These are phyloP conservation scores for Heteropelma amictum DNA, from an alignment of 2,888 invertebrate species.

Conservation along the genomic window DNA sequence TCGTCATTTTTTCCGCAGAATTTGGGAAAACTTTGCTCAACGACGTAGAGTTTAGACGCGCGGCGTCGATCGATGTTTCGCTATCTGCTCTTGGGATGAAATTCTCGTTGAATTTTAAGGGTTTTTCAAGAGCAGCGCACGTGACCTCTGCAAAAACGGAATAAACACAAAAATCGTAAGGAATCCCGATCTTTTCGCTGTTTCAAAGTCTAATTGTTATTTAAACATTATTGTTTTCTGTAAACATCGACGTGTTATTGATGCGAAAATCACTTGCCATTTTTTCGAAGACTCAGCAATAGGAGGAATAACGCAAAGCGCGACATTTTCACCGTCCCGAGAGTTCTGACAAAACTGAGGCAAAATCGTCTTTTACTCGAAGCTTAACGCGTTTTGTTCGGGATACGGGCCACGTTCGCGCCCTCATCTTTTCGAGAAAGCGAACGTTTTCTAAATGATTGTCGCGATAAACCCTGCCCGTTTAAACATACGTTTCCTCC, in stretches of 20 bases:
- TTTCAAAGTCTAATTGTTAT: background rate
- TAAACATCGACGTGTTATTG: background rate
- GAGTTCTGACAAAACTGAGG: conserved; percentile 55
- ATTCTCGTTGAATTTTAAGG: conserved; percentile 2
- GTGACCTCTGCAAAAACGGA: conserved; percentile 22
- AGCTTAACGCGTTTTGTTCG: conserved; percentile 45
- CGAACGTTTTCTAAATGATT: conserved; percentile 53
- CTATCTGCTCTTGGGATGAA: no score
- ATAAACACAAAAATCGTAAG: background rate
- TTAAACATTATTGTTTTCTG: background rate
- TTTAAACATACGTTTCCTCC: background rate
- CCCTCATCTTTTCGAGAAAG: conserved; percentile 53
- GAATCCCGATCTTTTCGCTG: background rate
- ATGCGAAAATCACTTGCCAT: conserved; percentile 19
- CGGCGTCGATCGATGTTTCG: no score
- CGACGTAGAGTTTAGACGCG: conserved; percentile 8
- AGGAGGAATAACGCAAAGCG: conserved; percentile 12
- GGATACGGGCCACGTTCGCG: conserved; percentile 15
- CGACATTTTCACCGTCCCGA: conserved; percentile 57
- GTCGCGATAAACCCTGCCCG: conserved; percentile 55
- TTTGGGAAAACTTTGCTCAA: conserved; percentile 5
- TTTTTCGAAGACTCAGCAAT: conserved; percentile 16
- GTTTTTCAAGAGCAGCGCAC: conserved; percentile 12
- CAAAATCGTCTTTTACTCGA: conserved; percentile 31
- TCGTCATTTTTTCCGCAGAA: background rate